A percentile compares a stretch with the other conserved stretches of the same genome.
Conservation (phyloP, 1,140 invertebrate genomes). For the Carcinoscorpius rotundicauda region DNA sequence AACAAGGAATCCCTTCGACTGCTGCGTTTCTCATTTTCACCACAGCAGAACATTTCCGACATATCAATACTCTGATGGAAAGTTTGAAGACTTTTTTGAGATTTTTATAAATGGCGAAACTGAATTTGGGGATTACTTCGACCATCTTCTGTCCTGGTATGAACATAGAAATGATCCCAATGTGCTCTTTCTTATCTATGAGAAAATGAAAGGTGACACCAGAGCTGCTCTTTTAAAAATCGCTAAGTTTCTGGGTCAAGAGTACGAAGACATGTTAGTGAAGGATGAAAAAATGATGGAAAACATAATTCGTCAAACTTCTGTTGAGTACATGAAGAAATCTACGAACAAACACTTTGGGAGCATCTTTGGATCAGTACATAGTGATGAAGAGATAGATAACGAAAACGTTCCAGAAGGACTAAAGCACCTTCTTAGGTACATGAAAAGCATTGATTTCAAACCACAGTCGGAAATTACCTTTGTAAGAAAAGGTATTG, state of each 20-base stretch:
- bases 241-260: conserved; percentile 15
- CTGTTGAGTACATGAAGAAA: conserved; percentile 11
- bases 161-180: conserved; percentile 26
- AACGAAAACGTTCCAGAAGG: background rate
- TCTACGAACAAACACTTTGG: conserved; percentile 4
- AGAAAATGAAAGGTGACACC: conserved; percentile 20
- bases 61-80: conserved; percentile 40
- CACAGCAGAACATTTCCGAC: conserved; percentile 13
- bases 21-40: conserved; percentile 70
- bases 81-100: conserved; percentile 31
- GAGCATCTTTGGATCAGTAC: background rate
- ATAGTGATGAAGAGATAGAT: background rate
- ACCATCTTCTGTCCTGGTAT: conserved; percentile 31
- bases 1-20: conserved; percentile 71
- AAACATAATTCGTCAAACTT: conserved; percentile 10
- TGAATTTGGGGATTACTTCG: conserved; percentile 34
- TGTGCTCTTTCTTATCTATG: conserved; percentile 30
- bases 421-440: background rate
- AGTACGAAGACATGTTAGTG: conserved; percentile 4
- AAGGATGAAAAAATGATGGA: conserved; percentile 10
- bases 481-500: background rate
- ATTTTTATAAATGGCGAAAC: conserved; percentile 30
- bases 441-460: background rate
- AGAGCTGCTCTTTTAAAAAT: conserved; percentile 11
- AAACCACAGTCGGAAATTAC: background rate